A percentile compares a stretch with the other conserved stretches of the same genome.
Evolutionary conservation across 1,140 invertebrate genomes (phyloP).

Genomic region (Drosophila sp.): DNA sequence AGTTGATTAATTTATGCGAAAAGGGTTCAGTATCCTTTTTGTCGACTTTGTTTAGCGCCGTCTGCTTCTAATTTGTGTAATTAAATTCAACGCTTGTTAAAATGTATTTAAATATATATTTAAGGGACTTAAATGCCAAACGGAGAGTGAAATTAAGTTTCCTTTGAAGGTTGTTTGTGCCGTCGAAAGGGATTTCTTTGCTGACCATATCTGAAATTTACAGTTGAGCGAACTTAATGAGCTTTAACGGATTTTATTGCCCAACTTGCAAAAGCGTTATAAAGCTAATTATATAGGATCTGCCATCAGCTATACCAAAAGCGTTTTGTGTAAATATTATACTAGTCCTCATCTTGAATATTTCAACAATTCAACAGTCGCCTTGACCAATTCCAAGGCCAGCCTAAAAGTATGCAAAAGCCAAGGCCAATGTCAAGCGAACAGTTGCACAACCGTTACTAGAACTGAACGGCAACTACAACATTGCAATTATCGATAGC

Average conservation of each 20-base stretch:
- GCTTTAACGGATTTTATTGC: constrained; percentile 60
- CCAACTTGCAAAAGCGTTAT: constrained; percentile 20
- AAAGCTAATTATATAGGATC: constrained; percentile 39
- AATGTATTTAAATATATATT: constrained; percentile 40
- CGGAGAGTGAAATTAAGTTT: constrained; percentile 23
- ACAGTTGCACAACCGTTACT: constrained; percentile 40
- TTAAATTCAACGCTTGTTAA: constrained; percentile 49
- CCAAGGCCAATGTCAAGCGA: constrained; percentile 41
- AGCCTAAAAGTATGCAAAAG: constrained; percentile 50
- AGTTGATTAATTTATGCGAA: constrained; percentile 49
- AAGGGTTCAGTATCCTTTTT: constrained; percentile 40
- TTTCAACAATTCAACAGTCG: constrained; percentile 4
- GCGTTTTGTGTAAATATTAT: constrained; percentile 33
- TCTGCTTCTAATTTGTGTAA: constrained; percentile 24
- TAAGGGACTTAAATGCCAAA: constrained; percentile 5
- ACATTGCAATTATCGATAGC: constrained; percentile 27
- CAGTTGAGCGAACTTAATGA: constrained; percentile 65
- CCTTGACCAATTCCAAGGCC: constrained; percentile 37
- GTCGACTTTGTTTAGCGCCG: background rate
- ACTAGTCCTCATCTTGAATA: constrained; percentile 16
- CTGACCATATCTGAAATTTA: constrained; percentile 52
- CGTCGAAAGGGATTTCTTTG: constrained; percentile 44
- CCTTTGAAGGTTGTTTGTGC: constrained; percentile 27
- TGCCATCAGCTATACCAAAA: constrained; percentile 29
- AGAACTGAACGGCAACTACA: constrained; percentile 3